Evolutionary conservation across 2,113 vertebrate genomes (phyloP).

Genomic region (Zosterops lateralis): DNA sequence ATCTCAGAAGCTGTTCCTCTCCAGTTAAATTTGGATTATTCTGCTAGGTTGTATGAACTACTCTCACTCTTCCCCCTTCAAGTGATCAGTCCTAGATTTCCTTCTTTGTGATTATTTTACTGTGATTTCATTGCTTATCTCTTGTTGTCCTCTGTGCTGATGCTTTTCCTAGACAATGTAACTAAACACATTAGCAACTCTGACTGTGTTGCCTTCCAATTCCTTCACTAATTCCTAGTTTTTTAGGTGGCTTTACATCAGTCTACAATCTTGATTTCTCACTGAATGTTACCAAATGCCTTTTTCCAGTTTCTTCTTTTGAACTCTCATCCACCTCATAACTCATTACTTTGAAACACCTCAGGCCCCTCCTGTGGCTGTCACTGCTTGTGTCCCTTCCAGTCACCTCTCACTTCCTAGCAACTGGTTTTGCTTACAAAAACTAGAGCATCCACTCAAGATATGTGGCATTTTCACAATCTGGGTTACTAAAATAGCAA

Average conservation of each 20-base stretch:
- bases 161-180: neutral
- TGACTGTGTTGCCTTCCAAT: neutral
- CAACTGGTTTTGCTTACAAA: neutral
- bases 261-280: neutral
- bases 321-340: neutral
- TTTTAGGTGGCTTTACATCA: neutral
- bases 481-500: neutral
- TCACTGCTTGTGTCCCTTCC: neutral
- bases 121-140: neutral
- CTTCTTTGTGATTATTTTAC: neutral
- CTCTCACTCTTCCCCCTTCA: neutral
- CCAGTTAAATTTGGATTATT: neutral
- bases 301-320: neutral
- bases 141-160: neutral
- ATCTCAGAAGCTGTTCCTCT: neutral
- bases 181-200: neutral
- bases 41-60: neutral
- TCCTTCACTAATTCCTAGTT: neutral
- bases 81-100: neutral
- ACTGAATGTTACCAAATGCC: neutral
- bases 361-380: neutral
- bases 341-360: neutral
- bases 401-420: neutral
- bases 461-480: neutral
- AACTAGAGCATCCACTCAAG: neutral